Evolutionary conservation across 2,888 invertebrate species (phyloP).

Genomic region (Drosophila suboccidentalis): DNA sequence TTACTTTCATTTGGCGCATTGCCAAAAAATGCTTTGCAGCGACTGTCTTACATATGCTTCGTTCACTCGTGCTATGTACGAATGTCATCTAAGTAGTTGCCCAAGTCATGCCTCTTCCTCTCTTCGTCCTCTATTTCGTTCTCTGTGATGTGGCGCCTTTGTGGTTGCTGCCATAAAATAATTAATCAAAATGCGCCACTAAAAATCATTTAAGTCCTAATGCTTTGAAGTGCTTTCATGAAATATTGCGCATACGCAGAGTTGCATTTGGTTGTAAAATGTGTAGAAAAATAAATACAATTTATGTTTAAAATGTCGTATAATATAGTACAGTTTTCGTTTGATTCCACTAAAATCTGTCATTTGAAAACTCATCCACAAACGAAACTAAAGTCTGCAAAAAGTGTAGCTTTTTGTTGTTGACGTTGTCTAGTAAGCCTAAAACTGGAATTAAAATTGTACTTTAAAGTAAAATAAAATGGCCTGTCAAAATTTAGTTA

Average conservation of each 20-base stretch:
- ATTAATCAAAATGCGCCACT: conserved; percentile 43
- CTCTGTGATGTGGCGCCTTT: conserved; percentile 22
- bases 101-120: not conserved
- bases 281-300: not conserved
- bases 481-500: no score
- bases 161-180: conserved; percentile 38
- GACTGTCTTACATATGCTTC: conserved; percentile 39
- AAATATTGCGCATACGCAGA: conserved; percentile 61
- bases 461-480: not conserved
- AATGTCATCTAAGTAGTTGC: conserved; percentile 19
- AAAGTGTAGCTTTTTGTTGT: not conserved
- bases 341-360: not conserved
- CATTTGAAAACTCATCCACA: not conserved
- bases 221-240: conserved; percentile 52
- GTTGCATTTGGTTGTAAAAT: conserved; percentile 1
- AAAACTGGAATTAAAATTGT: not conserved
- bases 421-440: no score
- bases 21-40: conserved; percentile 44
- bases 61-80: not conserved
- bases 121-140: no score
- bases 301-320: not conserved
- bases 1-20: conserved; percentile 41
- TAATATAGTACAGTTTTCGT: not conserved
- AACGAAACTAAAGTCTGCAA: not conserved
- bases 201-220: conserved; percentile 41